Conservation (phyloP, 2,888 invertebrate genomes). For the Drosophila pegasa region DNA sequence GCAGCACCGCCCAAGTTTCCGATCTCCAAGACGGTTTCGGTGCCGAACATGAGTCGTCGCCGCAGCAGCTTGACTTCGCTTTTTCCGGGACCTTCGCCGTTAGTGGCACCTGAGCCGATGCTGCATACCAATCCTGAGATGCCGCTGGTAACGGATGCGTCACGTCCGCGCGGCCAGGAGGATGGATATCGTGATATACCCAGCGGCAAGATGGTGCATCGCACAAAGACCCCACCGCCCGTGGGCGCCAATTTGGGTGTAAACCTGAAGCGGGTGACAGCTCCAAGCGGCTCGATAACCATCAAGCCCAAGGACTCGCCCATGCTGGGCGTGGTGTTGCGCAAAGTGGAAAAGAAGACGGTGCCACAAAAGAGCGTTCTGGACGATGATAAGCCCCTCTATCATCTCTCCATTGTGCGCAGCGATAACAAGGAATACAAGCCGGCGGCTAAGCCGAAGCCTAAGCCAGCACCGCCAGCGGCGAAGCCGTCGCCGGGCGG, state of each 20-base stretch:
- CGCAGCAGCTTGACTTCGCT: slow-evolving; percentile 74
- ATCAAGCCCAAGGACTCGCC: slow-evolving; percentile 83
- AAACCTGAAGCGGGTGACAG: slow-evolving; percentile 81
- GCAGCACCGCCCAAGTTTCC: slow-evolving; percentile 77
- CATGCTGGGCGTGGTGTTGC: slow-evolving; percentile 84
- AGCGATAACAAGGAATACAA: slow-evolving; percentile 80
- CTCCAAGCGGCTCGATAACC: slow-evolving; percentile 80
- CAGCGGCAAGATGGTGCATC: slow-evolving; percentile 75
- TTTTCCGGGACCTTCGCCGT: slow-evolving; percentile 80
- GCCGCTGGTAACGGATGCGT: slow-evolving; percentile 43
- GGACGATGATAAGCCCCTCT: slow-evolving; percentile 84
- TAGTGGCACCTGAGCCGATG: slow-evolving; percentile 71
- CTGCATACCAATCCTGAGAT: slow-evolving; percentile 76
- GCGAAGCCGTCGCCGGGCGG: slow-evolving; percentile 78
- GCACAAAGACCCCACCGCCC: slow-evolving; percentile 83
- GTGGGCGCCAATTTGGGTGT: slow-evolving; percentile 83
- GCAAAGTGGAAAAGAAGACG: slow-evolving; percentile 83
- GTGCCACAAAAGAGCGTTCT: slow-evolving; percentile 83
- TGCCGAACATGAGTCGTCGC: slow-evolving; percentile 74
- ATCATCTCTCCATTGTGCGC: slow-evolving; percentile 84
- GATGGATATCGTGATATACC: slow-evolving; percentile 75
- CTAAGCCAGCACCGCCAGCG: slow-evolving; percentile 78
- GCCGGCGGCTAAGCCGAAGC: slow-evolving; percentile 69
- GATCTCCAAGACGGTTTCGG: slow-evolving; percentile 80
- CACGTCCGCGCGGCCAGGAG: slow-evolving; percentile 49